Conservation (phyloP, 2,888 invertebrate species). For the Corbicula japonica region DNA sequence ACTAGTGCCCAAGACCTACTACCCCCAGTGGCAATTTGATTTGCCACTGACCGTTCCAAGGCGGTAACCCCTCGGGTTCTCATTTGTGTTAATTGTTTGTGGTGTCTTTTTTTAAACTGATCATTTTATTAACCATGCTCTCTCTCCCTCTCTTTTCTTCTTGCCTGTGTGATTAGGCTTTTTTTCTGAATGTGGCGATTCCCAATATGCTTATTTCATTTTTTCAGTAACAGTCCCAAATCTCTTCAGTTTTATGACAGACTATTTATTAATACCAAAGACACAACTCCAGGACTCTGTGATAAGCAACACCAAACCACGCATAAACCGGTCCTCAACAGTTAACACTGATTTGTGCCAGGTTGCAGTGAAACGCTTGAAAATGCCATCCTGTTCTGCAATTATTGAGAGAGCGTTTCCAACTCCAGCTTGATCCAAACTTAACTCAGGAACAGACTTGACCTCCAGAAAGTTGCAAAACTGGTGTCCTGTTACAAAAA, state of each 20-base stretch:
- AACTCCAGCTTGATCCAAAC: constrained; percentile 49
- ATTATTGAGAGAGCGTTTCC: constrained; percentile 43
- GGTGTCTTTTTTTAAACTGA: no score
- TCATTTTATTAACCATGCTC: no score
- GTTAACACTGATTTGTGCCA: constrained; percentile 23
- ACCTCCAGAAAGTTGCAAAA: constrained; percentile 34
- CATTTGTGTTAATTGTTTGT: no score
- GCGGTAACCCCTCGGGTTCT: no score
- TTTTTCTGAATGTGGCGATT: no score
- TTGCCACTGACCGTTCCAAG: no score
- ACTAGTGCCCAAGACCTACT: constrained; percentile 25
- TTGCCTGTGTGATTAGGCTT: no score
- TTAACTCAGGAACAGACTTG: constrained; percentile 41
- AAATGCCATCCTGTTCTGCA: constrained; percentile 24
- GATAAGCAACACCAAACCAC: constrained; percentile 31
- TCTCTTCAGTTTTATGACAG: constrained; percentile 29
- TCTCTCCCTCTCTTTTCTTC: no score
- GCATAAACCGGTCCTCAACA: neutral
- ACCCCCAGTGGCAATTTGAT: no score
- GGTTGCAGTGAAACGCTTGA: constrained; percentile 25
- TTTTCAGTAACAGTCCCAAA: constrained; percentile 31
- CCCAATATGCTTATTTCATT: no score
- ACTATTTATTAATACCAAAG: constrained; percentile 14
- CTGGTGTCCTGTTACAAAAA: constrained; percentile 44
- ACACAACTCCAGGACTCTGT: constrained; percentile 25